Percentiles rank a stretch among this genome's conserved stretches.
Conservation (phyloP, 2,888 invertebrate genomes). For the Drosophila paracracens region DNA sequence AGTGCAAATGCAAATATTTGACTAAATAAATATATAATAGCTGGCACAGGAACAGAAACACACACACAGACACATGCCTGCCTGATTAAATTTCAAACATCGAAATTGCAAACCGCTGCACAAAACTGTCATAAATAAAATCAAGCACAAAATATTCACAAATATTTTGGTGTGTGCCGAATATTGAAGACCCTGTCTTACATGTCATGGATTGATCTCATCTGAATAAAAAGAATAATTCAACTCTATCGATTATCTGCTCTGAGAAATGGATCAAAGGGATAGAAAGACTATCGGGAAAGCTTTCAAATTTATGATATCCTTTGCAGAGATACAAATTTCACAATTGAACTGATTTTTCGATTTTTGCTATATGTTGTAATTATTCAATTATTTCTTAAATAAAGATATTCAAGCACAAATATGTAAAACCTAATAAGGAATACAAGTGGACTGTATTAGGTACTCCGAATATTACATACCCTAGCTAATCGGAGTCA, state of each 20-base stretch:
- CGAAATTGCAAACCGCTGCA: constrained; percentile 16
- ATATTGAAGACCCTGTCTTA: not conserved
- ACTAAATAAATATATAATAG: constrained; percentile 50
- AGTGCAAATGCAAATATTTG: constrained; percentile 71
- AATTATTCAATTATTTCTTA: not conserved
- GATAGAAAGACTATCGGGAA: not conserved
- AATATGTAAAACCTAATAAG: not conserved
- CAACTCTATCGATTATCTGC: not conserved
- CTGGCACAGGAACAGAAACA: constrained; percentile 6
- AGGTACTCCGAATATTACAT: not conserved
- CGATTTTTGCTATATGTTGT: not conserved
- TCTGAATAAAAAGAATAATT: not conserved
- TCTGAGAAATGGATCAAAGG: not conserved
- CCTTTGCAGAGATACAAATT: not conserved
- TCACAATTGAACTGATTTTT: not conserved
- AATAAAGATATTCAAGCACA: not conserved
- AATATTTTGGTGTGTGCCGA: not conserved
- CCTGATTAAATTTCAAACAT: constrained; percentile 47
- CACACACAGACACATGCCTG: constrained; percentile 2
- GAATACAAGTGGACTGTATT: not conserved
- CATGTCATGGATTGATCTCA: not conserved
- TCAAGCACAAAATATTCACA: not conserved
- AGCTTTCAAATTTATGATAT: not conserved
- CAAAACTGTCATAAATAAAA: constrained; percentile 4
- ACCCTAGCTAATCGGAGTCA: not conserved